These are phyloP conservation scores for Anarhynchus alexandrinus DNA, from an alignment of 2,113 vertebrate genomes.

Conservation along the genomic window DNA sequence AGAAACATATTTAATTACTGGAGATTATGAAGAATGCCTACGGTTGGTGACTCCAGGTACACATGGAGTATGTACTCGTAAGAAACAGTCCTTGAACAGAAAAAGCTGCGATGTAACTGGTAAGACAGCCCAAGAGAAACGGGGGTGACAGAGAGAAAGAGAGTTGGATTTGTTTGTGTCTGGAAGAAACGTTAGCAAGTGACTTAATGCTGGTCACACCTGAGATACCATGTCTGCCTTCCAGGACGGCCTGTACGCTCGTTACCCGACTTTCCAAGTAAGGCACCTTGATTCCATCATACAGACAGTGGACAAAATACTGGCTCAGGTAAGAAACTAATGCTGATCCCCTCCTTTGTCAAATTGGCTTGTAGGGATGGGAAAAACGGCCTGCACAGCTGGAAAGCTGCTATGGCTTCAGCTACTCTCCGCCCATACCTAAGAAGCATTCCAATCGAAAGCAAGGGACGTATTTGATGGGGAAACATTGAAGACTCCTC, in stretches of 20 bases:
- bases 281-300: not conserved
- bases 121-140: not conserved
- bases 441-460: not conserved
- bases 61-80: not conserved
- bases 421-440: not conserved
- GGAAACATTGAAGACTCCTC: not conserved
- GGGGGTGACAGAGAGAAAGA: not conserved
- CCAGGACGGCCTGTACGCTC: not conserved
- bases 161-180: not conserved
- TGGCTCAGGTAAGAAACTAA: slow-evolving; percentile 32
- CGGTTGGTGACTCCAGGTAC: not conserved
- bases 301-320: not conserved
- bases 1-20: not conserved
- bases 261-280: not conserved
- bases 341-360: not conserved
- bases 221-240: not conserved
- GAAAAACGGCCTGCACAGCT: not conserved
- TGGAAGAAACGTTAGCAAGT: not conserved
- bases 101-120: not conserved
- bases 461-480: not conserved
- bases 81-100: not conserved
- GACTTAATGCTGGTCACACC: not conserved
- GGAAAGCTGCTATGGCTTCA: not conserved
- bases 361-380: not conserved
- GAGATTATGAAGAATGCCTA: not conserved